These are phyloP conservation scores for Sinhomidia bicolor DNA, from an alignment of 2,888 invertebrate genomes.

Conservation along the genomic window DNA sequence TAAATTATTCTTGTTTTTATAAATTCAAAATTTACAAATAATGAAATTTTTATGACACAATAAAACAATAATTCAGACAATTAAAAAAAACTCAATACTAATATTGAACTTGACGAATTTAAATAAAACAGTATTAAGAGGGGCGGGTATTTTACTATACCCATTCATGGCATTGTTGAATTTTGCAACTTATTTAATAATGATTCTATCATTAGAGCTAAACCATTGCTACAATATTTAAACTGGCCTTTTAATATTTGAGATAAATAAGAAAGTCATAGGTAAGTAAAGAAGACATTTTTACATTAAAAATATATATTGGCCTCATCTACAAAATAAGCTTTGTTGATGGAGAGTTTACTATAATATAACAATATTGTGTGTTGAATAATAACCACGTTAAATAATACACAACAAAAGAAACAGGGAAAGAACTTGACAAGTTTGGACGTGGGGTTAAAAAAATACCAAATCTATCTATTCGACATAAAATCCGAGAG, in stretches of 20 bases:
- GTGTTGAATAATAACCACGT: slow-evolving; percentile 11
- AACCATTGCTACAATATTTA: too few relatives aligned
- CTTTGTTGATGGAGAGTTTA: too few relatives aligned
- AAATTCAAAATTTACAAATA: slow-evolving; percentile 15
- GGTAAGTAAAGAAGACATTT: neutral
- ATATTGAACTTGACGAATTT: neutral
- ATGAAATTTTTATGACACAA: slow-evolving; percentile 24
- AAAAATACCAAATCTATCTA: neutral
- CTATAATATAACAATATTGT: neutral
- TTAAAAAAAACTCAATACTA: neutral
- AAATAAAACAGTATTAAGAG: neutral
- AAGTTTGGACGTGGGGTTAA: neutral
- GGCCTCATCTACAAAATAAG: neutral
- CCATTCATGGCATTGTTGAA: too few relatives aligned
- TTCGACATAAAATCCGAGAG: neutral
- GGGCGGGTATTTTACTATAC: too few relatives aligned
- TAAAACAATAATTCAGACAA: slow-evolving; percentile 21
- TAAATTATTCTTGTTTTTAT: slow-evolving; percentile 29
- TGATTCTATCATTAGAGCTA: too few relatives aligned
- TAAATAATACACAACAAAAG: slow-evolving; percentile 12
- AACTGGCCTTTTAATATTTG: neutral
- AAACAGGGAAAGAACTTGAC: neutral
- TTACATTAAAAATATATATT: neutral
- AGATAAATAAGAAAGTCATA: slow-evolving; percentile 21
- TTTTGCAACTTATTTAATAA: too few relatives aligned